Conservation (phyloP, 2,113 vertebrate genomes). For the Riparia riparia region DNA sequence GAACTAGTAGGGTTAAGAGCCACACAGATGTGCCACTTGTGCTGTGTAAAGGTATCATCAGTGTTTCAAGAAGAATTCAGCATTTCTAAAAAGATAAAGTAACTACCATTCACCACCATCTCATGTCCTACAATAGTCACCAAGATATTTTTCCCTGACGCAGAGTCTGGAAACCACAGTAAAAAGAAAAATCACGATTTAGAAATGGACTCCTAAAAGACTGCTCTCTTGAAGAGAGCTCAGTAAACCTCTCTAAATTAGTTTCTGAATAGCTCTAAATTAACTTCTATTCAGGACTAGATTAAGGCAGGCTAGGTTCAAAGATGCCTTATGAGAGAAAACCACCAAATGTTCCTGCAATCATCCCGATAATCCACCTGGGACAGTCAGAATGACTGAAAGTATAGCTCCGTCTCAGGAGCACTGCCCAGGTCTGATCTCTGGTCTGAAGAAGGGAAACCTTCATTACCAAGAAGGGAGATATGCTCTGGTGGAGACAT, state of each 20-base stretch:
- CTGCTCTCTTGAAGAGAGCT: constrained; percentile 28
- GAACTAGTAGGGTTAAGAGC: neutral
- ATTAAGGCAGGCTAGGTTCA: constrained; percentile 56
- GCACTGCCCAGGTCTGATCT: neutral
- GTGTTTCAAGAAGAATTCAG: neutral
- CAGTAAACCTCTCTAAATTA: constrained; percentile 51
- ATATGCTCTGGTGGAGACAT: rapidly evolving
- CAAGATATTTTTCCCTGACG: neutral
- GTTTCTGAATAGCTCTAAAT: constrained; percentile 60
- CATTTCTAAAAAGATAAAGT: neutral
- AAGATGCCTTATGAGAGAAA: constrained; percentile 22
- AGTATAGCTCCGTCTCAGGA: neutral
- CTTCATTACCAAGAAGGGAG: neutral
- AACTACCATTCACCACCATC: neutral
- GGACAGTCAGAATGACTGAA: neutral
- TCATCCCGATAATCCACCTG: constrained; percentile 48
- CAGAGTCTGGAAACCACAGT: neutral
- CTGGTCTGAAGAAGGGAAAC: neutral
- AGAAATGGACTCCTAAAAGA: constrained; percentile 37
- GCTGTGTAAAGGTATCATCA: neutral
- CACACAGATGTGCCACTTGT: neutral
- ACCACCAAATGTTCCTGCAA: constrained; percentile 60
- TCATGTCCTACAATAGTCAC: neutral
- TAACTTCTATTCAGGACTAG: constrained; percentile 59
- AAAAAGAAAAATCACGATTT: constrained; percentile 1